Conservation (phyloP, 2,888 invertebrate genomes). For the Teleiodes luculella region DNA sequence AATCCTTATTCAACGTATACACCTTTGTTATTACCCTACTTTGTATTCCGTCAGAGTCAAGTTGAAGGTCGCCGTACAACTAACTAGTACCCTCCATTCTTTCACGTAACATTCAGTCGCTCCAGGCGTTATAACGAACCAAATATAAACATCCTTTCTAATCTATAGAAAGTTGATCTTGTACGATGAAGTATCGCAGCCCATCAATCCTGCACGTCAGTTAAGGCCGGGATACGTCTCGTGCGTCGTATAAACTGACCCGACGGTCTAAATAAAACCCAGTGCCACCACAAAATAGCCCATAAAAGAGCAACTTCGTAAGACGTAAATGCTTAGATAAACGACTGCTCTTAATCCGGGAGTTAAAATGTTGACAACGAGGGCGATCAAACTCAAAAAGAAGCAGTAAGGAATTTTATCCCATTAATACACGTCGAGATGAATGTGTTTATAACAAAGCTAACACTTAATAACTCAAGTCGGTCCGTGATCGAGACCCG, state of each 20-base stretch:
- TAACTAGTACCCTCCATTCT: conserved; percentile 52
- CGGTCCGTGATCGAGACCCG: conserved; percentile 53
- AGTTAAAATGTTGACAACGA: conserved; percentile 72
- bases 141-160: conserved; percentile 28
- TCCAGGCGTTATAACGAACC: neutral
- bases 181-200: conserved; percentile 37
- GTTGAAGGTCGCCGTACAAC: conserved; percentile 73
- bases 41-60: conserved; percentile 64
- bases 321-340: conserved; percentile 63
- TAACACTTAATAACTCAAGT: conserved; percentile 71
- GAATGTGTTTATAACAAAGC: conserved; percentile 74
- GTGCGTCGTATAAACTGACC: conserved; percentile 46
- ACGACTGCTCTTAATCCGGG: conserved; percentile 71
- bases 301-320: conserved; percentile 59
- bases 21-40: conserved; percentile 68
- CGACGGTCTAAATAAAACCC: conserved; percentile 54
- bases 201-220: conserved; percentile 37
- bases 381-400: conserved; percentile 64
- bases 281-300: conserved; percentile 51
- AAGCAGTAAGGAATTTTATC: conserved; percentile 57
- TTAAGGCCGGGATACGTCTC: conserved; percentile 32
- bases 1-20: neutral
- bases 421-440: conserved; percentile 70
- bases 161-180: conserved; percentile 33
- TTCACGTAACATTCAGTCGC: conserved; percentile 21